Percentiles rank a stretch among this genome's conserved stretches.
These are phyloP conservation scores for Panthera tigris DNA, from an alignment of 2,113 vertebrate genomes.

Conservation along the genomic window DNA sequence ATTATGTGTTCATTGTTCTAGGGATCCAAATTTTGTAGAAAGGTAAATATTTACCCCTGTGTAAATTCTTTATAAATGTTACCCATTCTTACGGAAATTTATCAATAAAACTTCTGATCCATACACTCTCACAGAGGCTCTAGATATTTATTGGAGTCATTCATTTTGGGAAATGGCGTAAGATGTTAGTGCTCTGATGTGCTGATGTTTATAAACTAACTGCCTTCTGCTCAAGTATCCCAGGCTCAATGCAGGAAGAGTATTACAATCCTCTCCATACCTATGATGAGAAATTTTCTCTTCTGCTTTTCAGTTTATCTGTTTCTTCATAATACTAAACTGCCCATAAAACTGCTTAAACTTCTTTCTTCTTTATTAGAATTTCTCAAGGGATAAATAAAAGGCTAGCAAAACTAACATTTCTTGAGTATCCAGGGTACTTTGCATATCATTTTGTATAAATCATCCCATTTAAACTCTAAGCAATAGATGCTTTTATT, in stretches of 20 bases:
- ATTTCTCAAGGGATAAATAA: not conserved
- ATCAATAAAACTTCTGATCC: not conserved
- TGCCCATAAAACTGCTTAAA: not conserved
- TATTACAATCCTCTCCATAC: not conserved
- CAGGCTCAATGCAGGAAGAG: not conserved
- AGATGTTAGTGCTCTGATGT: not conserved
- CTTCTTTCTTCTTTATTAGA: not conserved
- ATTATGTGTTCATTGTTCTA: not conserved
- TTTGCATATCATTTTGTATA: not conserved
- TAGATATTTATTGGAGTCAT: not conserved
- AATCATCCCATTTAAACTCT: not conserved
- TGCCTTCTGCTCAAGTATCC: not conserved
- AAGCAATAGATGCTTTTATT: not conserved
- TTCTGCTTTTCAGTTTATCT: not conserved
- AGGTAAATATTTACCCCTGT: slow-evolving; percentile 19
- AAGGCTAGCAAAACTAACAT: not conserved
- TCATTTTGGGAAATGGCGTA: not conserved
- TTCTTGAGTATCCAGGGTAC: not conserved
- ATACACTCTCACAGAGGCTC: not conserved
- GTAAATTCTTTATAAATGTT: slow-evolving; percentile 30
- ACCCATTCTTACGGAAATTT: not conserved
- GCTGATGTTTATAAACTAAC: not conserved
- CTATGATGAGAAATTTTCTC: not conserved
- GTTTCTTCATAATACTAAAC: not conserved
- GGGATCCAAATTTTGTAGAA: slow-evolving; percentile 17